A percentile compares a stretch with the other conserved stretches of the same genome.
Conservation (phyloP, 2,888 invertebrate species). For the Junonia oenone region DNA sequence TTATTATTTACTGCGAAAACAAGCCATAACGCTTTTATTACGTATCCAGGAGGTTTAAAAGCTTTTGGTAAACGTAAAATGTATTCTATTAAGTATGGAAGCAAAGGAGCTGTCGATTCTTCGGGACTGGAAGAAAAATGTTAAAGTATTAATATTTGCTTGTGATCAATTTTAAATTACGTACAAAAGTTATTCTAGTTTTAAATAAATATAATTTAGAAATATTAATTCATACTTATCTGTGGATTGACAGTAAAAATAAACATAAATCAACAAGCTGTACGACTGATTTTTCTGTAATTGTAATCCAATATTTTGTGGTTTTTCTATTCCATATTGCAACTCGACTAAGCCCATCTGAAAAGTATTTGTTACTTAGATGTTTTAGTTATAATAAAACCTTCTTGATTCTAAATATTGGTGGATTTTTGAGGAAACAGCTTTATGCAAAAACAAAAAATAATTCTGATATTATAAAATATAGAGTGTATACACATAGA, state of each 20-base stretch:
- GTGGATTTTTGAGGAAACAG: too few relatives aligned
- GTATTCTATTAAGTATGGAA: constrained; percentile 59
- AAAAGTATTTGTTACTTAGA: too few relatives aligned
- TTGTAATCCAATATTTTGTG: constrained; percentile 51
- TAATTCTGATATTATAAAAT: too few relatives aligned
- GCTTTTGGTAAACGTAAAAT: constrained; percentile 48
- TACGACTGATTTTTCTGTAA: constrained; percentile 59
- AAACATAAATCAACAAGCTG: constrained; percentile 63
- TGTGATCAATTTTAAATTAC: neutral
- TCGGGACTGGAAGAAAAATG: constrained; percentile 49
- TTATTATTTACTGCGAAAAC: constrained; percentile 61
- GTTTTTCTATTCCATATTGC: constrained; percentile 58
- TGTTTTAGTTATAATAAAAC: too few relatives aligned
- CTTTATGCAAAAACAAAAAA: too few relatives aligned
- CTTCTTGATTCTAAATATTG: too few relatives aligned
- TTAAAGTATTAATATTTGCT: neutral
- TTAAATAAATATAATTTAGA: neutral
- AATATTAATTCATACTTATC: constrained; percentile 49
- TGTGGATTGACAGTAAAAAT: constrained; percentile 67
- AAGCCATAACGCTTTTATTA: constrained; percentile 68
- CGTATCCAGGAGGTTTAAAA: constrained; percentile 56
- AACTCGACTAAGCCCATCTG: constrained; percentile 64
- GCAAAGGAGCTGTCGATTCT: constrained; percentile 54
- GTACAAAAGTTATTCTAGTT: neutral
- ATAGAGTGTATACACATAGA: too few relatives aligned